These are phyloP conservation scores for Gallinago stenura DNA, from an alignment of 2,797 vertebrate species.

Conservation along the genomic window DNA sequence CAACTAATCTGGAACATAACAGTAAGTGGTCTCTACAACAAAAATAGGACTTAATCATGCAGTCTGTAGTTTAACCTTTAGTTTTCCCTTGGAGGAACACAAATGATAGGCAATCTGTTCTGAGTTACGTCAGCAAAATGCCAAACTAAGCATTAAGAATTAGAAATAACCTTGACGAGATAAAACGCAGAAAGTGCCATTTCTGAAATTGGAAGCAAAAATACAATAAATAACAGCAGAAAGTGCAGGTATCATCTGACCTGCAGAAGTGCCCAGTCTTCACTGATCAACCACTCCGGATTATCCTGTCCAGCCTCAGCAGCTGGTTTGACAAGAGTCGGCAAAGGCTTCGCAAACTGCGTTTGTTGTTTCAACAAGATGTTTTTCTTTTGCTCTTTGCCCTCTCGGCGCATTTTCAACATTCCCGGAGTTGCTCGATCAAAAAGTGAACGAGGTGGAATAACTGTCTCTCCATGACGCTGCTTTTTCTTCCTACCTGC, in stretches of 20 bases:
- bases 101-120: background rate
- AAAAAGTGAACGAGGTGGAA: constrained; percentile 93
- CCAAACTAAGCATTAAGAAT: background rate
- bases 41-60: background rate
- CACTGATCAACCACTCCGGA: constrained; percentile 95
- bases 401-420: constrained; percentile 91
- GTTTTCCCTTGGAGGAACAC: background rate
- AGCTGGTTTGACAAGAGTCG: constrained; percentile 89
- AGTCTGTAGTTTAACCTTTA: background rate
- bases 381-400: constrained; percentile 94
- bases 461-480: constrained; percentile 91
- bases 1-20: background rate
- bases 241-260: constrained; percentile 65
- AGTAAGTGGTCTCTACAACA: background rate
- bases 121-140: background rate
- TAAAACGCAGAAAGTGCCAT: background rate
- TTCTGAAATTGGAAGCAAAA: background rate
- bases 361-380: constrained; percentile 93
- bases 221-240: background rate
- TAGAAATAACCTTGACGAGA: background rate
- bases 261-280: constrained; percentile 96
- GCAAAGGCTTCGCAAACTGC: constrained; percentile 91
- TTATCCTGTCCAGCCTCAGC: constrained; percentile 90
- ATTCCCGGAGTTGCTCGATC: constrained; percentile 88
- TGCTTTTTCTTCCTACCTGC: constrained; percentile 94